Percentiles rank a stretch among this genome's conserved stretches.
These are phyloP conservation scores for Drosophila burlai DNA, from an alignment of 1,140 invertebrate species.

Conservation along the genomic window DNA sequence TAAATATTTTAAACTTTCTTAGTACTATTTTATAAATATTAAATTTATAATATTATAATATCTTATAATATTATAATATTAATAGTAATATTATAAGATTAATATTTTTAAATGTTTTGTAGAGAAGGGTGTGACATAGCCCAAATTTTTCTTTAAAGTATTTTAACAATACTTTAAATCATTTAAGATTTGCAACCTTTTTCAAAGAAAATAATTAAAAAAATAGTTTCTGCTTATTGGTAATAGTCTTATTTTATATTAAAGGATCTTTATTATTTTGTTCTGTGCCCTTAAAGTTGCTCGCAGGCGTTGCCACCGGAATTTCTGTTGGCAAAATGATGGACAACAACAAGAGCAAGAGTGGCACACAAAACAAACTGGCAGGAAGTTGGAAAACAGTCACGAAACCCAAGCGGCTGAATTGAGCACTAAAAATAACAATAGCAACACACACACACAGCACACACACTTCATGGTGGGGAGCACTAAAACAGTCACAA, in stretches of 20 bases:
- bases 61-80: too few species aligned
- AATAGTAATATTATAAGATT: too few species aligned
- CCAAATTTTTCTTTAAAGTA: too few species aligned
- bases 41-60: too few species aligned
- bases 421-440: slow-evolving; percentile 75
- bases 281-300: slow-evolving; percentile 29
- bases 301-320: slow-evolving; percentile 77
- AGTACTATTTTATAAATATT: too few species aligned
- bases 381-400: slow-evolving; percentile 77
- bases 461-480: slow-evolving; percentile 7
- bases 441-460: slow-evolving; percentile 30
- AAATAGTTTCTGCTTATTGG: background rate
- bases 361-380: slow-evolving; percentile 47
- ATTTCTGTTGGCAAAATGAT: slow-evolving; percentile 80
- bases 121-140: too few species aligned
- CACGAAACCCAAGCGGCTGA: slow-evolving; percentile 60
- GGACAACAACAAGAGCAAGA: slow-evolving; percentile 62
- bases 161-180: too few species aligned
- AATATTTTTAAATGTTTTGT: too few species aligned
- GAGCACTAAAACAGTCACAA: slow-evolving; percentile 34
- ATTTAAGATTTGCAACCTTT: too few species aligned
- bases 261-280: background rate
- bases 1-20: background rate
- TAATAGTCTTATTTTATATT: background rate
- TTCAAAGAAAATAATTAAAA: too few species aligned